Percentiles rank a stretch among this genome's conserved stretches.
Evolutionary conservation across 2,797 vertebrate genomes (phyloP).

Genomic region (Urocyon cinereoargenteus): DNA sequence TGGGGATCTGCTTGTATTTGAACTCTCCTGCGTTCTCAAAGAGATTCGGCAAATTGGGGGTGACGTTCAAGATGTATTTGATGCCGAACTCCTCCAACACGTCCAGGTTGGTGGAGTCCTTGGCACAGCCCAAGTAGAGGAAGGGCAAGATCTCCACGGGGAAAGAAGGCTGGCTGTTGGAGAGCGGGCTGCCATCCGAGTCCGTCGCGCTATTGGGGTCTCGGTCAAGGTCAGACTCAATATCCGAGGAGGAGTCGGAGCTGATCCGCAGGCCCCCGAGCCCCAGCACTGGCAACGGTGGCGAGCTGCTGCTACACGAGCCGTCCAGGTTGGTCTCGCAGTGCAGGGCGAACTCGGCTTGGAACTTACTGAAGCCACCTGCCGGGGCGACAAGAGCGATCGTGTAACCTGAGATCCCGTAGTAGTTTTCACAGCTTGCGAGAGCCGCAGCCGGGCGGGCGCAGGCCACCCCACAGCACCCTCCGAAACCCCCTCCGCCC

Average conservation of each 20-base stretch:
- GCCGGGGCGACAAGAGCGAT: conserved; percentile 72
- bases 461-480: neutral
- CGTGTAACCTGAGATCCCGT: conserved; percentile 76
- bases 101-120: conserved; percentile 98
- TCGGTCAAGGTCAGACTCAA: conserved; percentile 95
- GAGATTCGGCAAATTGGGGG: conserved; percentile 98
- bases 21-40: conserved; percentile 98
- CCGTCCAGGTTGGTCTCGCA: conserved; percentile 98
- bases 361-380: conserved; percentile 99
- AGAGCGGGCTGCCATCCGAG: conserved; percentile 96
- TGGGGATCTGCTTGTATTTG: conserved; percentile 99
- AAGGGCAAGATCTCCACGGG: conserved; percentile 98
- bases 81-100: conserved; percentile 98
- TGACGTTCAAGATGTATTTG: conserved; percentile 99
- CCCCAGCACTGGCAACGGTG: conserved; percentile 94
- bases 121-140: conserved; percentile 98
- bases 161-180: conserved; percentile 96
- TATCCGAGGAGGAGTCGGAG: conserved; percentile 97
- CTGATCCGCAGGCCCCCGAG: conserved; percentile 97
- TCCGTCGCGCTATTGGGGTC: conserved; percentile 97
- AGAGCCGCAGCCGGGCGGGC: conserved; percentile 4
- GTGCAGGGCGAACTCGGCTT: conserved; percentile 95
- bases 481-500: neutral
- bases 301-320: conserved; percentile 94
- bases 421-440: conserved; percentile 80